These are phyloP conservation scores for Andrena chrysosceles DNA, from an alignment of 2,888 invertebrate genomes.

Conservation along the genomic window DNA sequence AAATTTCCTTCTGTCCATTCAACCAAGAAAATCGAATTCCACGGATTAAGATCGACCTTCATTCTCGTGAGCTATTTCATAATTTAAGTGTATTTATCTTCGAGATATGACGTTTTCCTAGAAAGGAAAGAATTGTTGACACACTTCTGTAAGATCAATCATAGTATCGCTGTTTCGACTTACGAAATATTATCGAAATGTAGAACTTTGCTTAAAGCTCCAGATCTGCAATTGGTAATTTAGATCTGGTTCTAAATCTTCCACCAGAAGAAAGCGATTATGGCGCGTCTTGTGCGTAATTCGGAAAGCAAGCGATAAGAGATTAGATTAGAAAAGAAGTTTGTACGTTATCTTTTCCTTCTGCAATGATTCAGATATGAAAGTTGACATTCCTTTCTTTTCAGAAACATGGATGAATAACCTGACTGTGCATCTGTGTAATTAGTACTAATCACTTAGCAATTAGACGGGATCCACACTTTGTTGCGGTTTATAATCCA, in stretches of 20 bases:
- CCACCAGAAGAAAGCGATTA: neutral
- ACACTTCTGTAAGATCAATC: neutral
- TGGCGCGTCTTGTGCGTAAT: neutral
- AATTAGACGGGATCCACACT: no score
- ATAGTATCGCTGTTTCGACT: neutral
- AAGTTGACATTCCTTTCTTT: neutral
- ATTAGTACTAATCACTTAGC: no score
- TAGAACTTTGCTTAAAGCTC: conserved; percentile 1
- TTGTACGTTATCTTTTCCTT: neutral
- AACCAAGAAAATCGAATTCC: no score
- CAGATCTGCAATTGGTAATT: neutral
- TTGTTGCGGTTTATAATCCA: no score
- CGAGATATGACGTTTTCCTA: neutral
- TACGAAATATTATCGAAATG: conserved; percentile 4
- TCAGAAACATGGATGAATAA: neutral
- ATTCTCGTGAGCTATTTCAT: no score
- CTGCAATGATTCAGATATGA: neutral
- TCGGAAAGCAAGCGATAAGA: neutral
- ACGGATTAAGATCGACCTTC: no score
- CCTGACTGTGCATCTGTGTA: no score
- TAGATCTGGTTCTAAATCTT: conserved; percentile 28
- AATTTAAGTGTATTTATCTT: no score
- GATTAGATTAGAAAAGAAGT: neutral
- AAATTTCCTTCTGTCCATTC: no score
- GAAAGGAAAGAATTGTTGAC: neutral